phyloP scores from a whole-genome alignment of 2,888 invertebrate genomes.

The Pocota personata region DNA sequence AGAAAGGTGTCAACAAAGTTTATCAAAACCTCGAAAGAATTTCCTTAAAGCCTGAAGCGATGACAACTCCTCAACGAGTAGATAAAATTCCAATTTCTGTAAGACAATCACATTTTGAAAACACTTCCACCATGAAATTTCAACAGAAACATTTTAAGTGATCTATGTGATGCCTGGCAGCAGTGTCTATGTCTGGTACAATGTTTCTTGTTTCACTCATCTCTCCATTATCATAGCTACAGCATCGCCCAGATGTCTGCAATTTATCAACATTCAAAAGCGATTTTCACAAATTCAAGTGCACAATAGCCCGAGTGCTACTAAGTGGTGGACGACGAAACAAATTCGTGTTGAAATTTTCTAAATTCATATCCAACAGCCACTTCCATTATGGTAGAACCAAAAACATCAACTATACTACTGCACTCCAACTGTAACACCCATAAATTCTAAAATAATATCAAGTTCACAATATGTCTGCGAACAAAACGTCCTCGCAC shows the following conservation, averaged over 20 bases:
- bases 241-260: slow-evolving; percentile 35
- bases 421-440: slow-evolving; percentile 20
- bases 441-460: slow-evolving; percentile 69
- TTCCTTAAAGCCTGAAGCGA: too few relatives aligned
- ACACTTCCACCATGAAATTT: slow-evolving; percentile 4
- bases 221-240: not conserved
- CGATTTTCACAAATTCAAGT: slow-evolving; percentile 60
- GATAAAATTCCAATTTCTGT: slow-evolving; percentile 2
- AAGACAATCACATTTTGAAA: not conserved
- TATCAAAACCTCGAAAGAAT: too few relatives aligned
- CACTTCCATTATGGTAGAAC: slow-evolving; percentile 37
- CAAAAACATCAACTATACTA: slow-evolving; percentile 54
- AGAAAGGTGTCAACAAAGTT: too few relatives aligned
- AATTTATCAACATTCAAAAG: slow-evolving; percentile 71
- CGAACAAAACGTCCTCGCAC: slow-evolving; percentile 11
- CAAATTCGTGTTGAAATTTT: slow-evolving; percentile 65
- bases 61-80: not conserved
- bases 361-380: slow-evolving; percentile 61
- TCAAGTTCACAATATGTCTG: slow-evolving; percentile 68
- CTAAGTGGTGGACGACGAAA: slow-evolving; percentile 55
- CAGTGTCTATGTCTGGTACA: slow-evolving; percentile 2
- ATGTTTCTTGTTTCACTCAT: slow-evolving; percentile 26
- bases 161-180: not conserved
- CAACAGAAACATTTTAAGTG: not conserved
- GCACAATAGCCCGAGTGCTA: slow-evolving; percentile 48